Evolutionary conservation across 1,140 invertebrate genomes (phyloP), one percentile per base, ranked within the genome.

Genomic region (Heliothis virescens): DNA sequence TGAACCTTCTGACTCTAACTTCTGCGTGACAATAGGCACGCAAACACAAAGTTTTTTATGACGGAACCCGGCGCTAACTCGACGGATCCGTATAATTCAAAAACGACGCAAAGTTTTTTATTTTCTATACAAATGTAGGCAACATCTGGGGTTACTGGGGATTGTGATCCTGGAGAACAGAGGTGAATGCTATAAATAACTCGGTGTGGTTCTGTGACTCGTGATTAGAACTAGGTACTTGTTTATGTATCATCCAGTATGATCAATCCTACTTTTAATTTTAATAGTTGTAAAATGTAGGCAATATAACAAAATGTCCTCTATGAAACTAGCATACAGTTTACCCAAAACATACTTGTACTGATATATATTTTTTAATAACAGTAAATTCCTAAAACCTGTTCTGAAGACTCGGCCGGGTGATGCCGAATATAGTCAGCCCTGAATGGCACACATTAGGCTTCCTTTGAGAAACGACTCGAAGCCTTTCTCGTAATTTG

Each of bases 401-500:
- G 18, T 16, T 0, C 3, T 2, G 10, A 2, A 59, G 57, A 18
- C 12, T 16, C 5, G 12, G 41, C 34, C 1, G 16, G 15, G 34
- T 2, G 16, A 34, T 47, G 15, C n/a, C n/a, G n/a, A 65, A 48
- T 48, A 47, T 11, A 65, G 34, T 15, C 62, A 1, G 9, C 18
- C 34, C 7, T 41, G 15, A 16, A 63, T 16, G 7, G 57, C 18
- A 1, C 18, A 63, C n/a, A 63, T 63, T 41, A 41, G 34, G 34
- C 11, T 41, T 41, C 60, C 34, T 63, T 63, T 41, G 29, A 63
- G 60, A 41, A 63, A 63, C 60, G n/a, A 63, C 60, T 29, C 12
- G 26, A 34, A 62, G 59, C 57, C 57, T 26, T 15, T 29, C 59
- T 47, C 29, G 41, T 65, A 47, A 65, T 67, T 48, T 12, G 63